Conservation (phyloP, 2,113 vertebrate species). For the Chionomys nivalis region DNA sequence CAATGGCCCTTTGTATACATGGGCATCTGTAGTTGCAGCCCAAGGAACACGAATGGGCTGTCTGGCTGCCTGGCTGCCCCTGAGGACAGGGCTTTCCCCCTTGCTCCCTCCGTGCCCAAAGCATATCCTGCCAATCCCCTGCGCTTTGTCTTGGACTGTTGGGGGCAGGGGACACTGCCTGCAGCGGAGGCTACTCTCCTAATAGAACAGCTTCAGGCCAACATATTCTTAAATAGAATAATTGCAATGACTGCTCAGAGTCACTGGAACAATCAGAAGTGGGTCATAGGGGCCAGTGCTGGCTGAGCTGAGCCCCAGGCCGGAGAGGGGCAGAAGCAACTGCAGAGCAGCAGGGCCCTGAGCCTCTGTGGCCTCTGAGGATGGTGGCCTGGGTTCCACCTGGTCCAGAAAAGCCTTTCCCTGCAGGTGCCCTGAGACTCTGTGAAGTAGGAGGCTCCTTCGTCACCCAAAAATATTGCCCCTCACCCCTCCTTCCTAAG, state of each 20-base stretch:
- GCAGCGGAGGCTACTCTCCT: not conserved
- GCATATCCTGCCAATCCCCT: not conserved
- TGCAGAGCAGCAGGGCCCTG: not conserved
- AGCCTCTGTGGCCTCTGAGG: not conserved
- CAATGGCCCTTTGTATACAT: conserved; percentile 59
- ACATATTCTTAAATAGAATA: not conserved
- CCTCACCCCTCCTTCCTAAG: not conserved
- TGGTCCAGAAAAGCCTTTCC: too few species aligned
- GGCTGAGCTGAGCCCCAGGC: not conserved
- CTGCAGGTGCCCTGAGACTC: fast-evolving
- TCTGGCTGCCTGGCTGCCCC: not conserved
- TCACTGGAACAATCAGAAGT: fast-evolving
- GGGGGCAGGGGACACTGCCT: not conserved
- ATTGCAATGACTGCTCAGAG: not conserved
- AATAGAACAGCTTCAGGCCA: not conserved
- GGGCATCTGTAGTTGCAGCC: not conserved
- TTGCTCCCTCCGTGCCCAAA: fast-evolving
- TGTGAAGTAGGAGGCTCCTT: not conserved
- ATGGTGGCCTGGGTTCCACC: too few species aligned
- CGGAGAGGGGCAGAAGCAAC: too few species aligned
- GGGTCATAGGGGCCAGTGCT: fast-evolving
- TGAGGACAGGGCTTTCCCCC: fast-evolving
- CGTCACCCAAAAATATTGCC: not conserved
- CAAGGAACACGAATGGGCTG: not conserved
- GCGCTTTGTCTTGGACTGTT: not conserved